Conservation (phyloP, 1,140 invertebrate species). For the Rhopalosiphum padi region DNA sequence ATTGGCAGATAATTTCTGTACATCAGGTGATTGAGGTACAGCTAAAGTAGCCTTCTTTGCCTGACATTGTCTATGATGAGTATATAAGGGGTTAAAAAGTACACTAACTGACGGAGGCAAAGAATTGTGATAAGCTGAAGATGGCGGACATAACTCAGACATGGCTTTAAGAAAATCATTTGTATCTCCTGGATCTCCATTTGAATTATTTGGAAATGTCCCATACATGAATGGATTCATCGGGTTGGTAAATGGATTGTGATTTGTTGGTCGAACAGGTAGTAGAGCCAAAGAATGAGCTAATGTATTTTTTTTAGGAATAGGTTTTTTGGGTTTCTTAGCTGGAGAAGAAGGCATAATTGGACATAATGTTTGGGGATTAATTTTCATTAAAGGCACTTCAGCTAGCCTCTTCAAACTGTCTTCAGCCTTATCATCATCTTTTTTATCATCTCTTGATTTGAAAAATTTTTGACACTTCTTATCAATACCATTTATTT, state of each 20-base stretch:
- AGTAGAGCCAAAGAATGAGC: conserved; percentile 34
- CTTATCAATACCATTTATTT: conserved; percentile 43
- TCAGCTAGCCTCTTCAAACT: conserved; percentile 59
- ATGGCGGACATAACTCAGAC: conserved; percentile 59
- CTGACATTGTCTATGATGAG: conserved; percentile 57
- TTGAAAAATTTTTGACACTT: conserved; percentile 52
- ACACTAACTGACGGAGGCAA: conserved; percentile 61
- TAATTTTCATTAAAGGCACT: conserved; percentile 68
- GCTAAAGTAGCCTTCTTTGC: conserved; percentile 46
- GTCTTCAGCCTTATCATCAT: conserved; percentile 43
- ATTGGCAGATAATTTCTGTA: conserved; percentile 60
- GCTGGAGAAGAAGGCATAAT: conserved; percentile 62
- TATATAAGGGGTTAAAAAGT: conserved; percentile 60
- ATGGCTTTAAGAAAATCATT: conserved; percentile 61
- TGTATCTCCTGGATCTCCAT: neutral
- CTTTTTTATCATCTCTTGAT: conserved; percentile 52
- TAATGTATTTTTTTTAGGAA: conserved; percentile 41
- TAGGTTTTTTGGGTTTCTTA: conserved; percentile 47
- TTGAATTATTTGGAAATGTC: conserved; percentile 29
- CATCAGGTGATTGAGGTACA: conserved; percentile 54
- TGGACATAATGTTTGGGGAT: conserved; percentile 70
- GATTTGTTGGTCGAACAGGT: conserved; percentile 39
- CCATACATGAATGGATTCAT: conserved; percentile 56
- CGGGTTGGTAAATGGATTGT: conserved; percentile 58
- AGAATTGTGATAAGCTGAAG: conserved; percentile 61